Conservation (phyloP, 2,797 vertebrate genomes). For the Bovichtus variegatus region DNA sequence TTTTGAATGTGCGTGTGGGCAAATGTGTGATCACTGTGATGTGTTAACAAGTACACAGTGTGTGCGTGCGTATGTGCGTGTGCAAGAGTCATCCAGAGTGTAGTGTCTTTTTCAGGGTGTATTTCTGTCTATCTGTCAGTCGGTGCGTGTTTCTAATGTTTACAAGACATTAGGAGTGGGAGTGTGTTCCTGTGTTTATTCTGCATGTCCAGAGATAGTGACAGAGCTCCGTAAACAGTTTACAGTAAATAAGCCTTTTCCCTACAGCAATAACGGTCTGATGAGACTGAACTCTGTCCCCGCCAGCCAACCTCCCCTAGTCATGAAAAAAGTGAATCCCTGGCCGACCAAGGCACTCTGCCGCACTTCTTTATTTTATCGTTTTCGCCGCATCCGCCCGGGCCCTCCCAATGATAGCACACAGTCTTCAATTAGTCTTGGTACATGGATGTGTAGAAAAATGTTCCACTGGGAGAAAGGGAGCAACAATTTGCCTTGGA, state of each 20-base stretch:
- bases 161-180: conserved; percentile 81
- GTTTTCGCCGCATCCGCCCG: conserved; percentile 59
- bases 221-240: conserved; percentile 84
- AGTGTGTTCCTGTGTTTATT: conserved; percentile 86
- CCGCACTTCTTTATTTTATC: conserved; percentile 75
- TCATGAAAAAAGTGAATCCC: conserved; percentile 65
- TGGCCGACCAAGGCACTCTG: conserved; percentile 72
- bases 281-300: conserved; percentile 84
- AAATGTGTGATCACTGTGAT: conserved; percentile 66
- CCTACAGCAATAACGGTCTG: conserved; percentile 82
- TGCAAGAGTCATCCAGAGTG: conserved; percentile 43
- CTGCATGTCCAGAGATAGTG: conserved; percentile 82
- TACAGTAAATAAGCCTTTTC: conserved; percentile 83
- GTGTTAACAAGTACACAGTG: conserved; percentile 64
- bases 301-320: conserved; percentile 55
- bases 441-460: conserved; percentile 63
- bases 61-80: conserved; percentile 32
- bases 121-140: conserved; percentile 63
- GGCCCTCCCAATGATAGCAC: conserved; percentile 66
- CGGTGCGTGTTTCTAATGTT: conserved; percentile 75
- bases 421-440: conserved; percentile 73
- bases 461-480: conserved; percentile 55
- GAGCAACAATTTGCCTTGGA: conserved; percentile 62
- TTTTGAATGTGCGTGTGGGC: conserved; percentile 60
- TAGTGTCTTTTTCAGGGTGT: conserved; percentile 55